Evolutionary conservation across 2,797 vertebrate species (phyloP).

Genomic region (Adrianichthys oophorus): DNA sequence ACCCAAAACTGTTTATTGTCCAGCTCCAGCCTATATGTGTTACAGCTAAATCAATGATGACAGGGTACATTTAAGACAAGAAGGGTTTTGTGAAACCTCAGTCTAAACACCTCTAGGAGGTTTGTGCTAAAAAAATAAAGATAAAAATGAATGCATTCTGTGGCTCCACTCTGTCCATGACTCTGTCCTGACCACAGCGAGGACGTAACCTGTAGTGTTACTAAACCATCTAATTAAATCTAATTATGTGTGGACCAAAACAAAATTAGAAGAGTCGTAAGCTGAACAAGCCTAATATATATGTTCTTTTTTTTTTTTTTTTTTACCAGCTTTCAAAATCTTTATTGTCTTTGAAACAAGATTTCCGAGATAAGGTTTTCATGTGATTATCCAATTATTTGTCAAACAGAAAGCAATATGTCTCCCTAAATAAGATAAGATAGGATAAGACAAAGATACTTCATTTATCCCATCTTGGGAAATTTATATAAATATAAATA

Average conservation of each 20-base stretch:
- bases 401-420: too few species aligned
- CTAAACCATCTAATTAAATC: conserved; percentile 71
- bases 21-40: conserved; percentile 52
- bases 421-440: too few species aligned
- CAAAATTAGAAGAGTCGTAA: conserved; percentile 64
- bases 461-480: too few species aligned
- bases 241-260: conserved; percentile 59
- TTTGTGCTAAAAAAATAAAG: conserved; percentile 80
- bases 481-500: too few species aligned
- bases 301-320: conserved; percentile 35
- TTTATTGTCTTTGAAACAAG: too few species aligned
- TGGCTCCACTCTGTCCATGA: conserved; percentile 36
- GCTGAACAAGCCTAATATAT: conserved; percentile 48
- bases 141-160: conserved; percentile 73
- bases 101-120: conserved; percentile 79
- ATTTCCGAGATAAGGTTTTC: too few species aligned
- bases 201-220: conserved; percentile 73
- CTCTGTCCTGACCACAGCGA: conserved; percentile 60
- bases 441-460: too few species aligned
- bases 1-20: conserved; percentile 57
- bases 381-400: too few species aligned
- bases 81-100: conserved; percentile 70
- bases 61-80: conserved; percentile 73
- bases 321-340: conserved; percentile 30
- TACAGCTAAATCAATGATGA: conserved; percentile 76